These are phyloP conservation scores for Orthosia incerta DNA, from an alignment of 2,888 invertebrate genomes.

Conservation along the genomic window DNA sequence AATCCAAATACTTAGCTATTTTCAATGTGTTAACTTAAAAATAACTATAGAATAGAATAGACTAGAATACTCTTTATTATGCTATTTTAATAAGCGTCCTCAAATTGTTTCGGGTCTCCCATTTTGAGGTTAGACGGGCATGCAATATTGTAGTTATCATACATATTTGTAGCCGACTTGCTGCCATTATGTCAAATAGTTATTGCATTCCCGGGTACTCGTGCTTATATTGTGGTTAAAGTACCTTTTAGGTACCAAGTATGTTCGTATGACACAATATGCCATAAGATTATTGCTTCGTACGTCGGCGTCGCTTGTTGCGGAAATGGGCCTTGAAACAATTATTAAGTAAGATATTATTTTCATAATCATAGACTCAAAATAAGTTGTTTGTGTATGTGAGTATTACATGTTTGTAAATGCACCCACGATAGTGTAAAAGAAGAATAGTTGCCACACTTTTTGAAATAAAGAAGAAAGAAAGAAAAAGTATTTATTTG, in stretches of 20 bases:
- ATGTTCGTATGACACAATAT: conserved; percentile 41
- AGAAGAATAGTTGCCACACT: too few species aligned
- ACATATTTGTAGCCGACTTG: conserved; percentile 50
- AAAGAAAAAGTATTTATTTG: too few species aligned
- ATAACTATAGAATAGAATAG: too few species aligned
- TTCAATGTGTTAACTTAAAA: conserved; percentile 19
- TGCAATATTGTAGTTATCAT: conserved; percentile 55
- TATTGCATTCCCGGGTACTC: too few species aligned
- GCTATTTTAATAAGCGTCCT: conserved; percentile 41
- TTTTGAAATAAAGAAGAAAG: too few species aligned
- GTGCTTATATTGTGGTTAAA: conserved; percentile 50
- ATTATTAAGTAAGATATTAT: background rate
- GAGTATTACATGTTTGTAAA: too few species aligned
- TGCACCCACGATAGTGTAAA: too few species aligned
- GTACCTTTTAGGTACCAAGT: conserved; percentile 31
- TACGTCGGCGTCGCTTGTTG: conserved; percentile 19
- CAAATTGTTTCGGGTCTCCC: conserved; percentile 41
- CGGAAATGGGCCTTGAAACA: background rate
- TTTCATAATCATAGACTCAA: too few species aligned
- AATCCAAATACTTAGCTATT: background rate
- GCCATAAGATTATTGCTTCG: conserved; percentile 41
- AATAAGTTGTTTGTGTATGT: too few species aligned
- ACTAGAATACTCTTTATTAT: too few species aligned
- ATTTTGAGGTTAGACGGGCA: conserved; percentile 44
- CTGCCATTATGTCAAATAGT: conserved; percentile 45